Evolutionary conservation across 2,113 vertebrate species (phyloP).

Genomic region (Epinephelus lanceolatus): DNA sequence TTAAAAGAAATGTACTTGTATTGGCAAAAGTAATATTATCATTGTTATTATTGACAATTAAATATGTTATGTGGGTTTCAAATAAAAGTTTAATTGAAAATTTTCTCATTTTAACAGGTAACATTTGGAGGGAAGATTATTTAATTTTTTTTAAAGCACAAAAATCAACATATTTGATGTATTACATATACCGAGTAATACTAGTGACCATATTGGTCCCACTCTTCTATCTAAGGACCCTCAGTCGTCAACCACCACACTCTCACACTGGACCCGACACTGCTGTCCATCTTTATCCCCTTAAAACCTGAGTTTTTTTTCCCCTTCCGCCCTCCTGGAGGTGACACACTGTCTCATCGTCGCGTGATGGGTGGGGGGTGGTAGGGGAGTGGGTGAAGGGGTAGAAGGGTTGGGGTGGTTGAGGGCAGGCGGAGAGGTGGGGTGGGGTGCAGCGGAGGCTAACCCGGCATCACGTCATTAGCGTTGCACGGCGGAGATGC

Average conservation of each 20-base stretch:
- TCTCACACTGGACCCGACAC: conserved; percentile 55
- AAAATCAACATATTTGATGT: background rate
- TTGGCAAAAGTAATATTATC: background rate
- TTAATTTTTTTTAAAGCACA: background rate
- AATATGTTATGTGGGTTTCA: background rate
- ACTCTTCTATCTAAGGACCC: conserved; percentile 3
- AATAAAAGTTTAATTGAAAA: background rate
- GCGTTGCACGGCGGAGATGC: conserved; percentile 76
- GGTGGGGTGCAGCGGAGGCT: conserved; percentile 68
- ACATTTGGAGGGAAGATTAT: background rate
- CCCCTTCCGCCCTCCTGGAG: conserved; percentile 64
- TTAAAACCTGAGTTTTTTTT: conserved; percentile 40
- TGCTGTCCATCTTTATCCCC: conserved; percentile 70
- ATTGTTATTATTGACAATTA: background rate
- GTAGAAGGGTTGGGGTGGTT: conserved; percentile 59
- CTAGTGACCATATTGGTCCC: background rate
- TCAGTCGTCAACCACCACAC: conserved; percentile 16
- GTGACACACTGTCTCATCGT: conserved; percentile 79
- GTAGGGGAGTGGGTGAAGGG: conserved; percentile 50
- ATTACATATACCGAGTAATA: background rate
- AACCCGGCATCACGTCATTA: conserved; percentile 84
- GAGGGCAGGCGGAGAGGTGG: conserved; percentile 64
- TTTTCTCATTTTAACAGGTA: background rate
- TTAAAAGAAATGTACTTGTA: background rate
- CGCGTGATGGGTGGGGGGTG: conserved; percentile 63